These are phyloP conservation scores for Drosophila gaucha DNA, from an alignment of 2,888 invertebrate genomes.

Conservation along the genomic window DNA sequence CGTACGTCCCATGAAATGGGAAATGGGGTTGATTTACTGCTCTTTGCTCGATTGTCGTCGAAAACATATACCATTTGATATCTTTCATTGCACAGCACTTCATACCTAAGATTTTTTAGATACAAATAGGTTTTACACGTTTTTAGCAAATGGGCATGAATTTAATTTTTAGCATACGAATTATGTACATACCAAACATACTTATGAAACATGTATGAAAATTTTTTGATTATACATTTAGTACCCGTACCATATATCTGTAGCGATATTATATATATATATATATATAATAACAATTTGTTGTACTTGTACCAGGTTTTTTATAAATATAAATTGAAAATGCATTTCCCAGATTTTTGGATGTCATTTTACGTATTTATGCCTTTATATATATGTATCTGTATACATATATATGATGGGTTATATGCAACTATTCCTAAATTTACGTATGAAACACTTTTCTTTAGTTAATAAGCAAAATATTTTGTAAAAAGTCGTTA, in stretches of 20 bases:
- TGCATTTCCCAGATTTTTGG: constrained; percentile 38
- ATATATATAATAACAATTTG: constrained; percentile 32
- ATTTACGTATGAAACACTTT: constrained; percentile 18
- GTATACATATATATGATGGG: constrained; percentile 2
- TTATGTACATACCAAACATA: constrained; percentile 5
- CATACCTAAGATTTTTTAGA: constrained; percentile 27
- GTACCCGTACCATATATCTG: constrained; percentile 1
- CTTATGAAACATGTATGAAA: constrained; percentile 11
- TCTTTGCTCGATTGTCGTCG: neutral
- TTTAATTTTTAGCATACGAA: constrained; percentile 26
- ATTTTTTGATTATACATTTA: constrained; percentile 23
- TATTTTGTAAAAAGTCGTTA: constrained; percentile 24
- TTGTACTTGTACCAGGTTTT: constrained; percentile 50
- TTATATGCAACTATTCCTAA: constrained; percentile 14
- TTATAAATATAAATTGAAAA: constrained; percentile 40
- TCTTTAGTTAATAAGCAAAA: constrained; percentile 23
- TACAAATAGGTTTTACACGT: constrained; percentile 32
- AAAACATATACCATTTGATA: constrained; percentile 2
- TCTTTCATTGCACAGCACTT: constrained; percentile 23
- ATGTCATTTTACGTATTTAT: constrained; percentile 40
- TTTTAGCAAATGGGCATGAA: constrained; percentile 40
- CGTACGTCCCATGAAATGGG: constrained; percentile 57
- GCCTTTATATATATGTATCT: constrained; percentile 28
- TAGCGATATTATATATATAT: constrained; percentile 14
- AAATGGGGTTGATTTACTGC: neutral